Evolutionary conservation across 1,140 invertebrate species (phyloP), one percentile per base, ranked within the genome.

Genomic region (fruit fly (Drosophila melanogaster)): DNA sequence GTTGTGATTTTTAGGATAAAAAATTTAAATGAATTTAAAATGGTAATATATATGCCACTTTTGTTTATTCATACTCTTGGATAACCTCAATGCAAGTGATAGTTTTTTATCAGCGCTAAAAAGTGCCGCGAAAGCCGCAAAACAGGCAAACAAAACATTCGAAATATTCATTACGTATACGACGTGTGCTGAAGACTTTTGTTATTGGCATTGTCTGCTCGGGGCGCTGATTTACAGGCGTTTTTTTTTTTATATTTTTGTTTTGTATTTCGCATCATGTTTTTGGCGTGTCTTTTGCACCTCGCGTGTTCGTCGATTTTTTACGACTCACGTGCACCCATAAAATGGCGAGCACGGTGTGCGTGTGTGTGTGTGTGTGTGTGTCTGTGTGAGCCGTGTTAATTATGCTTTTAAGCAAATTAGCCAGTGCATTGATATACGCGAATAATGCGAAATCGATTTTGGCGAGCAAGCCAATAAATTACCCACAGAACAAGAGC

Each of bases 401-500:
- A 86, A 86, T 86, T 86, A 86, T 87, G 83, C 83, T 86, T 86
- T 86, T 87, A 87, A 86, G 79, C 83, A 86, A 86, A 86, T 86
- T 86, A 86, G 83, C 83, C 78, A 77, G 75, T 83, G 83, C 65
- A 86, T 85, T 78, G 81, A 65, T 77, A 53, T 60, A 76, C 66
- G 60, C 59, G 65, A 81, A 76, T 87, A 87, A 87, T 83, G 70
- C 38, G 65, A 87, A 86, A 87, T 86, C 83, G 83, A 86, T 87
- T 79, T 66, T 58, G 78, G 60, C 43, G 60, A 66, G 75, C 44
- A 46, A 26, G 57, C 77, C 79, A 87, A 86, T 87, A 86, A 86
- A 86, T 81, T 85, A 55, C 51, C 40, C 33, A 17, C 80, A 79
- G 76, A 78, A 74, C 80, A 60, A 58, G 55, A 19, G 69, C 62